phyloP scores from a whole-genome alignment of 2,888 invertebrate genomes.

The Sipunculus nudus region DNA sequence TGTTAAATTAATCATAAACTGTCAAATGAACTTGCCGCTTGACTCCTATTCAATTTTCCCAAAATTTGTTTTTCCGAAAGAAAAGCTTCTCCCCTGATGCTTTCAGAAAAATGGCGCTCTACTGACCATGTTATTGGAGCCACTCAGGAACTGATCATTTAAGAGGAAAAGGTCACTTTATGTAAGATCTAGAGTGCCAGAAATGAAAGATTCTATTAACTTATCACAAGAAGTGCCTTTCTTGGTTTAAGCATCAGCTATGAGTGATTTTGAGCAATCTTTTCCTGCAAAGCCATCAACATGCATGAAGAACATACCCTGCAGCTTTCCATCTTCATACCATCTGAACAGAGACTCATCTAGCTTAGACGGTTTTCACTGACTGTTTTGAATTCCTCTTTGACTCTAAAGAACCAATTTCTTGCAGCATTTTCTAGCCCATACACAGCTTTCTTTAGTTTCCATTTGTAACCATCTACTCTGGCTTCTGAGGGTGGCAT shows the following conservation, averaged over 20 bases:
- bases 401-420: background rate
- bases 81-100: too few relatives aligned
- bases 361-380: background rate
- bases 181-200: too few relatives aligned
- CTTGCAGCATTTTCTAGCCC: background rate
- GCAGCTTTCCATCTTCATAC: background rate
- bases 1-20: too few relatives aligned
- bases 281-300: background rate
- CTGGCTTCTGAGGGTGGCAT: background rate
- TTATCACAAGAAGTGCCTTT: background rate
- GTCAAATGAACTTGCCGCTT: too few relatives aligned
- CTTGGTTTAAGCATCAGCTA: background rate
- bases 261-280: background rate
- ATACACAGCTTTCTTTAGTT: background rate
- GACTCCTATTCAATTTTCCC: too few relatives aligned
- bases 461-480: background rate
- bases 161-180: too few relatives aligned
- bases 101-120: too few relatives aligned
- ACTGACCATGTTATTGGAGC: too few relatives aligned
- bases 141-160: too few relatives aligned
- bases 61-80: too few relatives aligned
- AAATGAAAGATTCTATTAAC: background rate
- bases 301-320: background rate
- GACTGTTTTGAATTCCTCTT: background rate
- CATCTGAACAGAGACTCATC: background rate